These are phyloP conservation scores for Diacarnus erythraeanus DNA, from an alignment of 37 sponge, comb jelly and placozoan species.

Conservation along the genomic window DNA sequence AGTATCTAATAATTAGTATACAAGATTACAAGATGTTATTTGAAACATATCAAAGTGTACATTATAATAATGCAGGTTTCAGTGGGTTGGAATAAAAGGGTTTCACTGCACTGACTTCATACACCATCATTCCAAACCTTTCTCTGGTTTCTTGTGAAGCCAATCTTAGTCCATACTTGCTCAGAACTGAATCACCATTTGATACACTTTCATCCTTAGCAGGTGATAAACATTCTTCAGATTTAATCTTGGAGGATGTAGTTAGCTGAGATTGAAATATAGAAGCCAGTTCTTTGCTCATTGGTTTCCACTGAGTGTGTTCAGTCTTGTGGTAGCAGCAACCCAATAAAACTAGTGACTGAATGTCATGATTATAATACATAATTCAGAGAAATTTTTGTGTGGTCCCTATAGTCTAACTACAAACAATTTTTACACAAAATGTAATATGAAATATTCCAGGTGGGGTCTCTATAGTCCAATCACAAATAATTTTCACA, in stretches of 20 bases:
- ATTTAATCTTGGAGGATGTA: too few relatives aligned
- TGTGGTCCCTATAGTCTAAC: background rate
- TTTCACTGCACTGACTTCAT: background rate
- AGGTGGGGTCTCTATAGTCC: too few relatives aligned
- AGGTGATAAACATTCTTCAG: too few relatives aligned
- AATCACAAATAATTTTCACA: too few relatives aligned
- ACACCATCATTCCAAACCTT: conserved; percentile 30
- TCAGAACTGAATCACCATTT: conserved; percentile 20
- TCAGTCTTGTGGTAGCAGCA: conserved; percentile 89
- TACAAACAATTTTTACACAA: too few relatives aligned
- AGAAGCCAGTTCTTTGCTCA: background rate
- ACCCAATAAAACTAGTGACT: conserved; percentile 53
- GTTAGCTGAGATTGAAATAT: background rate
- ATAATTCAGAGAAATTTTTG: background rate
- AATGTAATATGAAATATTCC: too few relatives aligned
- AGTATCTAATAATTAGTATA: too few relatives aligned
- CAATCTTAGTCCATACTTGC: conserved; percentile 57
- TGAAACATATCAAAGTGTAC: too few relatives aligned
- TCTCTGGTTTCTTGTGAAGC: conserved; percentile 80
- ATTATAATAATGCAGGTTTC: too few relatives aligned
- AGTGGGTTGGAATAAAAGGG: too few relatives aligned
- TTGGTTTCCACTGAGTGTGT: conserved; percentile 14
- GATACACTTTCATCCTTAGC: too few relatives aligned
- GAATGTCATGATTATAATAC: background rate
- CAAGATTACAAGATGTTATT: too few relatives aligned